Base-by-base conservation (phyloP, 2,797 vertebrate genomes). In the Diplodus puntazzo region DNA sequence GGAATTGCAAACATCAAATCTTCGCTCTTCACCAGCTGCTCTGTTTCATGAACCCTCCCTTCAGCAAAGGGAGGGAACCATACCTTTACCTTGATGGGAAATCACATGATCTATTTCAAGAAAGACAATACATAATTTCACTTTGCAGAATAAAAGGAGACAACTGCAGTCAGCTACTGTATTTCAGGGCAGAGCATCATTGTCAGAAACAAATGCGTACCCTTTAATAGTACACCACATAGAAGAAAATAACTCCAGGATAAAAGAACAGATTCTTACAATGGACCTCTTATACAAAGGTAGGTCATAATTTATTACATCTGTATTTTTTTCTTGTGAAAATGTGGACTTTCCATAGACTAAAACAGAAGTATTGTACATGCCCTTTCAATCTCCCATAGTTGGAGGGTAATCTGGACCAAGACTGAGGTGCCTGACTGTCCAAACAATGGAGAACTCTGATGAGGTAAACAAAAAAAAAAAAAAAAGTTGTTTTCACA, bases 121-220 rank as follows among this genome's bases (percentile, higher is more conserved):
- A 11, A n/a, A 74, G 49, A 49, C 25, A 7, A 54, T 54, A 54
- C 5, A 1, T 11, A 58, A 50, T 11, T 18, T 11, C 2, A 20
- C 20, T 18, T 9, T 0, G 30, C 30, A 42, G 21, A 14, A 52
- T 61, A 52, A 42, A 52, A 60, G n/a, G 6, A 60, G 12, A 30
- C 0, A 1, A 16, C 13, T 5, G 13, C n/a, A 16, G 12, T 2
- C 11, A 0, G 9, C 13, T 7, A 0, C 2, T 30, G 23, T 5
- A 73, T 46, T 73, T 4, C 3, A 23, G 59, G 3, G 20, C 27
- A 39, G 27, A 50, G 57, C 57, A 10, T n/a, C 5, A 17, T 16
- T 9, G 12, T 39, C 16, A 49, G 52, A n/a, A n/a, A 25, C 61
- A 16, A 16, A 12, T n/a, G 9, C 23, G 3, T 30, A 30, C 27